phyloP scores from a whole-genome alignment of 2,797 vertebrate species.

The Otolemur crassicaudatus region DNA sequence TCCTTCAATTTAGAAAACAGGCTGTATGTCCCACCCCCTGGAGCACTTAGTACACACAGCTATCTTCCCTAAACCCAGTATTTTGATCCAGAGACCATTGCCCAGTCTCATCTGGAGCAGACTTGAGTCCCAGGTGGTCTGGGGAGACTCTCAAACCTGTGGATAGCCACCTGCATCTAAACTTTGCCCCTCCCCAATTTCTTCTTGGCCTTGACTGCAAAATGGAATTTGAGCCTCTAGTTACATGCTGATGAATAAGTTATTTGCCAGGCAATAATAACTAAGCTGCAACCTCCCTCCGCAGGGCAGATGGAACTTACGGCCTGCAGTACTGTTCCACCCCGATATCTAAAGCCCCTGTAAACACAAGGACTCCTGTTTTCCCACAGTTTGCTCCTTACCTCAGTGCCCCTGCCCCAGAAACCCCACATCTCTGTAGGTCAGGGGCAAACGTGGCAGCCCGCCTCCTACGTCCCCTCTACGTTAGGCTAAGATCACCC shows the following conservation, averaged over 20 bases:
- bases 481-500: neutral
- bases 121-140: fast-evolving
- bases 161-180: neutral
- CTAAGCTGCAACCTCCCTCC: neutral
- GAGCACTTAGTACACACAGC: neutral
- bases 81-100: neutral
- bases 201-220: neutral
- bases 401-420: neutral
- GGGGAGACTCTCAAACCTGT: neutral
- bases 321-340: neutral
- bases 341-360: neutral
- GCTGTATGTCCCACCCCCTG: neutral
- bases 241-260: fast-evolving
- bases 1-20: neutral
- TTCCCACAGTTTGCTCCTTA: neutral
- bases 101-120: neutral
- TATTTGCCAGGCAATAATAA: too few species aligned
- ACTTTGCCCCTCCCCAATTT: neutral
- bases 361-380: neutral
- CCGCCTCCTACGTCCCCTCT: neutral
- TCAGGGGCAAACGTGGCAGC: neutral
- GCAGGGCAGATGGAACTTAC: neutral
- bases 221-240: neutral
- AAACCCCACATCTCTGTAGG: neutral
- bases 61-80: neutral